Evolutionary conservation across 2,113 vertebrate genomes (phyloP).

Genomic region (Centropus bengalensis): DNA sequence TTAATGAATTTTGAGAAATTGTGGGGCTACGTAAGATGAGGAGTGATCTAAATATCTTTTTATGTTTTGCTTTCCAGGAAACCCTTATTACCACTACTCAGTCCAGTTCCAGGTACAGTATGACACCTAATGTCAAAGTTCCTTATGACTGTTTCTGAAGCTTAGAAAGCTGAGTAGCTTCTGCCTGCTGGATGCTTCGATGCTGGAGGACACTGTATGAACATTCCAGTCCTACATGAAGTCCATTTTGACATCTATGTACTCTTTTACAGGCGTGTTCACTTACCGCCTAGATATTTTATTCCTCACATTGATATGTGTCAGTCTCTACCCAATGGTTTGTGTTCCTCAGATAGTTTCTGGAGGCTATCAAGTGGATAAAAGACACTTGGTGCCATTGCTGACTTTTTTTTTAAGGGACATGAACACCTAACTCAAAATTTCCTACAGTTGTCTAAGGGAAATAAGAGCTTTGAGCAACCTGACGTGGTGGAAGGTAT

Average conservation of each 20-base stretch:
- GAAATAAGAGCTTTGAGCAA: background rate
- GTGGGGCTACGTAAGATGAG: background rate
- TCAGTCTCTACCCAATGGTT: background rate
- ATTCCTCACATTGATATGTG: background rate
- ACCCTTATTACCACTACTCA: conserved; percentile 73
- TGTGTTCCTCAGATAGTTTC: background rate
- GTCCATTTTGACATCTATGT: background rate
- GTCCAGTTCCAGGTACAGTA: conserved; percentile 76
- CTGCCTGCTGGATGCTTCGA: background rate
- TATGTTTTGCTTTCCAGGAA: conserved; percentile 74
- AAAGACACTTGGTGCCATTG: background rate
- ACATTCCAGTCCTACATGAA: background rate
- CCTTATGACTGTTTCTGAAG: background rate
- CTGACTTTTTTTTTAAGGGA: background rate
- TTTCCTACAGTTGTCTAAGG: background rate
- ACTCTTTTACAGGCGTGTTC: background rate
- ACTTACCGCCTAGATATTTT: background rate
- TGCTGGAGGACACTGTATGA: background rate
- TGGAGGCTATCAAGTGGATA: background rate
- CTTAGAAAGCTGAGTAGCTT: background rate
- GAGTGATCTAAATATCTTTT: background rate
- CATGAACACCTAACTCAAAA: background rate
- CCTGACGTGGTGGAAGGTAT: too few relatives aligned
- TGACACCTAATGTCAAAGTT: background rate
- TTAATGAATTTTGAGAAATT: background rate